These are phyloP conservation scores for Pachliopta kotzebuea DNA, from an alignment of 2,888 invertebrate genomes.

Conservation along the genomic window DNA sequence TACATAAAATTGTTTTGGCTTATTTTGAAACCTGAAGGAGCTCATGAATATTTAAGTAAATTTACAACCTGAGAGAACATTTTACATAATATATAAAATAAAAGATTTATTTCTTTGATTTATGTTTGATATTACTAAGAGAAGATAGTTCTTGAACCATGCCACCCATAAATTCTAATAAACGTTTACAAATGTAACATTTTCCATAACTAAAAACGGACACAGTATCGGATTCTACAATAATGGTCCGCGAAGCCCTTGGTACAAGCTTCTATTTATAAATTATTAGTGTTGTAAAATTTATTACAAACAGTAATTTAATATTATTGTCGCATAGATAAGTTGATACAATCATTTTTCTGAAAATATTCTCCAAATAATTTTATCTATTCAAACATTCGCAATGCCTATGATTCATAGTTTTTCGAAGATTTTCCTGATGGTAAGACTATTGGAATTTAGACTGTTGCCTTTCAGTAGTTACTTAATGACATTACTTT, in stretches of 20 bases:
- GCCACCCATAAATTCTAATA: neutral
- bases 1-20: too few relatives aligned
- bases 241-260: neutral
- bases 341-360: neutral
- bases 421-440: neutral
- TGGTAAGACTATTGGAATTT: neutral
- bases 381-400: neutral
- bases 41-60: too few relatives aligned
- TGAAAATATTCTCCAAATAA: neutral
- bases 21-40: too few relatives aligned
- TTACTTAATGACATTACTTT: too few relatives aligned
- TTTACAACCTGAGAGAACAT: too few relatives aligned
- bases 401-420: neutral
- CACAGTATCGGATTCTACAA: slow-evolving; percentile 3
- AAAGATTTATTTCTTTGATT: too few relatives aligned
- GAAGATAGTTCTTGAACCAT: neutral
- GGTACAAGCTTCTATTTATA: slow-evolving; percentile 5
- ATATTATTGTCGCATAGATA: neutral
- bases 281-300: slow-evolving; percentile 10
- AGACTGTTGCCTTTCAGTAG: too few relatives aligned
- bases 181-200: slow-evolving; percentile 5
- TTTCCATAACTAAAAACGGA: neutral
- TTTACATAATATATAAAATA: too few relatives aligned
- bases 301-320: slow-evolving; percentile 8
- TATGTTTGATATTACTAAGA: too few relatives aligned